phyloP scores from a whole-genome alignment of 92 coral and sea anemone species.

The Porites rus region DNA sequence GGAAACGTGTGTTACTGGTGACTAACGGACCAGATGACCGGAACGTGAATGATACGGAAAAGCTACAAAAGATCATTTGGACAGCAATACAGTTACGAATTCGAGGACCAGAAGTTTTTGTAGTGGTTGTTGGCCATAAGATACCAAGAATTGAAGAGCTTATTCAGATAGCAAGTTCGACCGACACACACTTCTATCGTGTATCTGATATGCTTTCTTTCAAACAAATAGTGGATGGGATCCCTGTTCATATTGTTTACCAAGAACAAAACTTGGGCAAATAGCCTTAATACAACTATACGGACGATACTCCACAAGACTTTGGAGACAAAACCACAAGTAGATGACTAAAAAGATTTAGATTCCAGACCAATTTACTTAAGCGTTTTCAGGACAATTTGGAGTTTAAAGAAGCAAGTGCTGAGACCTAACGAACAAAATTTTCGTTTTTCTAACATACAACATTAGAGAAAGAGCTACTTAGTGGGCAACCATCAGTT shows the following conservation, averaged over 20 bases:
- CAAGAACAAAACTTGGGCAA: slow-evolving; percentile 9
- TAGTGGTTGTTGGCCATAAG: slow-evolving; percentile 79
- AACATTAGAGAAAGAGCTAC: too few relatives aligned
- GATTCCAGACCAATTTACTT: too few relatives aligned
- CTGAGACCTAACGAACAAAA: too few relatives aligned
- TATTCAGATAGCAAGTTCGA: slow-evolving; percentile 72
- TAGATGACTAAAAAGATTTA: too few relatives aligned
- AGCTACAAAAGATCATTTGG: slow-evolving; percentile 37
- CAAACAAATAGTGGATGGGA: slow-evolving; percentile 60
- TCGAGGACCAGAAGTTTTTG: slow-evolving; percentile 64
- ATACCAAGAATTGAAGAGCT: slow-evolving; percentile 73
- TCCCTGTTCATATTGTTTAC: slow-evolving; percentile 47
- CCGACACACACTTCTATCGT: slow-evolving; percentile 78
- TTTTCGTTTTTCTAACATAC: too few relatives aligned
- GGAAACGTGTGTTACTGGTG: slow-evolving; percentile 71
- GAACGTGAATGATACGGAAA: slow-evolving; percentile 34
- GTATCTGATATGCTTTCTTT: slow-evolving; percentile 59
- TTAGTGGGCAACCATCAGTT: too few relatives aligned
- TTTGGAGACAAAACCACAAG: not conserved
- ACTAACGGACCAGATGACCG: slow-evolving; percentile 81
- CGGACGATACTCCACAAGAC: not conserved
- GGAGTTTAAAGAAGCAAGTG: too few relatives aligned
- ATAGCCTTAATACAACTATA: not conserved
- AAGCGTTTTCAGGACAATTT: too few relatives aligned
- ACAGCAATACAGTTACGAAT: slow-evolving; percentile 56